Conservation (phyloP, 2,113 vertebrate genomes). For the Bambusicola thoracicus region DNA sequence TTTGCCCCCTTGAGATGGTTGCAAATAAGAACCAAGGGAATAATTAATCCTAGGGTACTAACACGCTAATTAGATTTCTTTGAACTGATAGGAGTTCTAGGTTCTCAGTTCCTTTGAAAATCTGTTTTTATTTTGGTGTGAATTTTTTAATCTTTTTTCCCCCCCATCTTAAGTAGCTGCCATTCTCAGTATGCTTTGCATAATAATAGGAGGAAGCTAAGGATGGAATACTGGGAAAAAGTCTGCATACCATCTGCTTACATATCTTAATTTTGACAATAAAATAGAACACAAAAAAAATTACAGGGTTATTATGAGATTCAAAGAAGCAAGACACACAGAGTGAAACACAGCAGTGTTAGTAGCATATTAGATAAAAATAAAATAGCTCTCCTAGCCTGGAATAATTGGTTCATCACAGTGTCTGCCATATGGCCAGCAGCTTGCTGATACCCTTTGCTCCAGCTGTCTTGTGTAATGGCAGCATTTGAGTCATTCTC, state of each 20-base stretch:
- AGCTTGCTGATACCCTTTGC: constrained; percentile 20
- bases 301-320: not conserved
- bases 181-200: not conserved
- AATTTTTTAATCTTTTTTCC: not conserved
- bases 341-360: not conserved
- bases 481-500: not conserved
- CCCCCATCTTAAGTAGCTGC: not conserved
- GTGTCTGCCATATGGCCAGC: constrained; percentile 28
- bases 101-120: constrained; percentile 17
- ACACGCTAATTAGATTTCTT: not conserved
- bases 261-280: not conserved
- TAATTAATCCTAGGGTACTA: not conserved
- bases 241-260: not conserved
- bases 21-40: not conserved
- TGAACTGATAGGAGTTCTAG: not conserved
- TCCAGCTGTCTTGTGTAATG: not conserved
- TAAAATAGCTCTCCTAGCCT: not conserved
- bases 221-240: not conserved
- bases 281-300: not conserved
- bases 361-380: not conserved
- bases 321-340: not conserved
- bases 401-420: not conserved
- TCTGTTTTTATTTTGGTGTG: not conserved
- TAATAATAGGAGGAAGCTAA: not conserved
- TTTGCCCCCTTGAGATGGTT: not conserved